Evolutionary conservation across 2,888 invertebrate genomes (phyloP), one percentile per base, ranked within the genome.

Genomic region (Anagyrus pseudococci): DNA sequence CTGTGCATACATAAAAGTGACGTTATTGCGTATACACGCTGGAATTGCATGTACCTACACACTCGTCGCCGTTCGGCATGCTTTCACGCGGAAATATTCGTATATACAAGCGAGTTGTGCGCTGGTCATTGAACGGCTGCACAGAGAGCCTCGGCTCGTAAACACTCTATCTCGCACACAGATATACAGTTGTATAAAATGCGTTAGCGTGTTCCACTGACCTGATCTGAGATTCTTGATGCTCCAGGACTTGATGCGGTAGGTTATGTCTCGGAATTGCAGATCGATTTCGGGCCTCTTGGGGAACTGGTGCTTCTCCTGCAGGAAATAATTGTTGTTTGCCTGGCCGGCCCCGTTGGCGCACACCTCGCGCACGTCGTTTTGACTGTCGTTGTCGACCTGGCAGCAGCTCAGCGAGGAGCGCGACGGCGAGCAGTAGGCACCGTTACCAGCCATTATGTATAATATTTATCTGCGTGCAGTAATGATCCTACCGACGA

Each of bases 191-290:
- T n/a, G n/a, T n/a, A n/a, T n/a, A n/a, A n/a, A n/a, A n/a, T n/a
- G n/a, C n/a, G n/a, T n/a, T n/a, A n/a, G n/a, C n/a, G n/a, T n/a
- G n/a, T n/a, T n/a, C n/a, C 4, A 53, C 88, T 85, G 74, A 90
- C 90, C 86, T 69, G 85, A 82, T 67, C 83, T 82, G n/a, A 87
- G 76, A 69, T 85, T 86, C 41, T 82, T 81, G 46, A 87, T 70
- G 26, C 82, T 83, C 79, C 88, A 87, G 48, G 83, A 82, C 67
- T 83, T 85, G 33, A 91, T 84, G 4, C 83, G 80, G 73, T 88
- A 92, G 1, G 85, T 84, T 33, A 93, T 84, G 72, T 91, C 84
- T 60, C 84, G 84, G 75, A 92, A 93, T 67, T 87, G 84, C 58
- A 93, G 79, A 69, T 90, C 85, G 60, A 92, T 84, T 13, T 88